Percentiles rank a stretch among this genome's conserved stretches.
Conservation (phyloP, 2,888 invertebrate genomes). For the Horisme vitalbata region DNA sequence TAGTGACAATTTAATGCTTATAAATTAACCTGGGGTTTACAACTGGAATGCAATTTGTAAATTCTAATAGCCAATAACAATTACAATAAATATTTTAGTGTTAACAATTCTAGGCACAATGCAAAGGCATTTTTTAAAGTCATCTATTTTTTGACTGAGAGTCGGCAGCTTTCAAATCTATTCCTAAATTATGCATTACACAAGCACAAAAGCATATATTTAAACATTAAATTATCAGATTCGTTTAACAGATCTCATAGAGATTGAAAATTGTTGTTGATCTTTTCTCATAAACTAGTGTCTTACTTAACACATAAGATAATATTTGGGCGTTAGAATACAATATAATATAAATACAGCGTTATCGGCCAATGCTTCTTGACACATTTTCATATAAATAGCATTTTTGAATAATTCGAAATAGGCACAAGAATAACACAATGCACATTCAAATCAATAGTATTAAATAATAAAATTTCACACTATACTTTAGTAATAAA, state of each 20-base stretch:
- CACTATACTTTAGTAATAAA: too few species aligned
- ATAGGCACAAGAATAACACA: too few species aligned
- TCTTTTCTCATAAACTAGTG: too few species aligned
- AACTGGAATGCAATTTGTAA: conserved; percentile 22
- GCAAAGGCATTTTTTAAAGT: conserved; percentile 5
- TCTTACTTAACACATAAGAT: too few species aligned
- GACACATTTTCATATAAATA: too few species aligned
- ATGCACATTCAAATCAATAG: neutral
- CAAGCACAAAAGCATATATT: conserved; percentile 6
- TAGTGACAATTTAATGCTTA: conserved; percentile 15
- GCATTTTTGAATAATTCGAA: too few species aligned
- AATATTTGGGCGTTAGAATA: too few species aligned
- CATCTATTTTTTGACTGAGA: conserved; percentile 11
- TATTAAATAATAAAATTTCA: neutral
- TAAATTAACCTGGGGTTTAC: conserved; percentile 12
- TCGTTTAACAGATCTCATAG: neutral
- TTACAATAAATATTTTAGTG: too few species aligned
- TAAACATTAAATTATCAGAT: too few species aligned
- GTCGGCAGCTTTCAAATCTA: neutral
- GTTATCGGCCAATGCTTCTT: too few species aligned
- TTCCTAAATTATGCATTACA: conserved; percentile 10
- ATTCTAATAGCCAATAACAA: conserved; percentile 2
- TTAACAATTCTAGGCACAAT: conserved; percentile 13
- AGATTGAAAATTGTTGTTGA: neutral
- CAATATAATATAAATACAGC: too few species aligned